phyloP scores from a whole-genome alignment of 2,888 invertebrate species.

The Aleiodes leptofemur region DNA sequence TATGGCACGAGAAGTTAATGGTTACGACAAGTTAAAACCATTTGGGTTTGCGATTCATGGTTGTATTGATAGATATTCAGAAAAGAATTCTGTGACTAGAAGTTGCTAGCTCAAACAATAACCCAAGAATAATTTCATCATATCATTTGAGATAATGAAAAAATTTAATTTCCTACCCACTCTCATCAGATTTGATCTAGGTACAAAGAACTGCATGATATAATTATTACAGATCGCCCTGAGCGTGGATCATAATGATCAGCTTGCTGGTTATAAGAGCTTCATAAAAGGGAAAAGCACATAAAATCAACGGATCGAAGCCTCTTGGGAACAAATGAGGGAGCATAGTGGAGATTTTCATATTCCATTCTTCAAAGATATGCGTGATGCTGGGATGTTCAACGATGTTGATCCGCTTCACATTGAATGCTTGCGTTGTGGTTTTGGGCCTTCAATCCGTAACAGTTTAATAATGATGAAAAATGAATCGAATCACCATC shows the following conservation, averaged over 20 bases:
- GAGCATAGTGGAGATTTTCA: constrained; percentile 45
- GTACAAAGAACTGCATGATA: constrained; percentile 40
- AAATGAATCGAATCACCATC: too few relatives aligned
- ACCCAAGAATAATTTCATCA: constrained; percentile 32
- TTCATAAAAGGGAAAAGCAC: constrained; percentile 48
- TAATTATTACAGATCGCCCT: not conserved
- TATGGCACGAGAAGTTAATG: constrained; percentile 50
- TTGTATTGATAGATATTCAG: constrained; percentile 48
- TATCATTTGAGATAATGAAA: constrained; percentile 45
- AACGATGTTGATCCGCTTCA: constrained; percentile 37
- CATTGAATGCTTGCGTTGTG: constrained; percentile 40
- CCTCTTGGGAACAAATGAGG: constrained; percentile 45
- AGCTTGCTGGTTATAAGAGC: constrained; percentile 40
- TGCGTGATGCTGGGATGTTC: constrained; percentile 33
- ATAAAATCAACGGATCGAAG: constrained; percentile 47
- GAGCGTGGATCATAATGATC: constrained; percentile 33
- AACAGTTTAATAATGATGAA: too few relatives aligned
- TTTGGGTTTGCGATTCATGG: constrained; percentile 50
- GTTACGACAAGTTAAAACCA: constrained; percentile 49
- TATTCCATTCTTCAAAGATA: constrained; percentile 48
- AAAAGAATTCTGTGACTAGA: constrained; percentile 45
- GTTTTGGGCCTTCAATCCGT: constrained; percentile 42
- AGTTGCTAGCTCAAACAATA: constrained; percentile 40
- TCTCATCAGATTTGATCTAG: constrained; percentile 41
- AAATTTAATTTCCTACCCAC: constrained; percentile 38